Base-by-base conservation (phyloP, 2,888 invertebrate genomes). In the Encarsia formosa region DNA sequence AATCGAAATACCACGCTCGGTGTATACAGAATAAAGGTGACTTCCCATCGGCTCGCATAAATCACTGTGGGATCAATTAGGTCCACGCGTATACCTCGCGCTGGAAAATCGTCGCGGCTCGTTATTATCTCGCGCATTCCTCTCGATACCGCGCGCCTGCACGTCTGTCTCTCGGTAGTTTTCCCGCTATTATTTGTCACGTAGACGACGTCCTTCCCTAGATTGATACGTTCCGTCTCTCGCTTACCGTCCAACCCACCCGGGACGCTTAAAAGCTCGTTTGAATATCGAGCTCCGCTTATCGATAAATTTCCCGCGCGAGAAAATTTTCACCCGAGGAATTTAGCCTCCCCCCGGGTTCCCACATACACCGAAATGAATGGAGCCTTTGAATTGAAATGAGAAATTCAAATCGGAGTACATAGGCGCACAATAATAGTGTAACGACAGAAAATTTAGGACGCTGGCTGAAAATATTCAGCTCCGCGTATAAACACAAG, bases 381-480 rank as follows among this genome's bases (percentile, higher is more conserved):
- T 56, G 45, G 56, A 42, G 49, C 49, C 52, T 56, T 56, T 56
- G 38, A 56, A 52, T 56, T 52, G 56, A 56, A 56, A 56, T 56
- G 42, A 56, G 56, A 52, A 56, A 52, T 56, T 49, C 49, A 56
- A 56, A 56, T 56, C 40, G 23, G 49, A 52, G n/a, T n/a, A n/a
- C n/a, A n/a, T n/a, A n/a, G n/a, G n/a, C n/a, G n/a, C n/a, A n/a
- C n/a, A n/a, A n/a, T 49, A 56, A 56, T 56, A 52, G 45, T 35
- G 40, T 52, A 52, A 55, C 45, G 55, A 55, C 51, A 29, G 47
- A 39, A 13, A 39, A 39, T 4, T 4, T 3, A 4, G 23, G 15
- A 16, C 16, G n/a, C 11, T 2, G 5, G 23, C 23, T 15, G 8
- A n/a, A 5, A 68, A 70, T 70, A 71, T 71, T 67, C 69, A 68